Evolutionary conservation across 2,113 vertebrate species (phyloP), one percentile per base, ranked within the genome.

Genomic region (Anseranas semipalmata): DNA sequence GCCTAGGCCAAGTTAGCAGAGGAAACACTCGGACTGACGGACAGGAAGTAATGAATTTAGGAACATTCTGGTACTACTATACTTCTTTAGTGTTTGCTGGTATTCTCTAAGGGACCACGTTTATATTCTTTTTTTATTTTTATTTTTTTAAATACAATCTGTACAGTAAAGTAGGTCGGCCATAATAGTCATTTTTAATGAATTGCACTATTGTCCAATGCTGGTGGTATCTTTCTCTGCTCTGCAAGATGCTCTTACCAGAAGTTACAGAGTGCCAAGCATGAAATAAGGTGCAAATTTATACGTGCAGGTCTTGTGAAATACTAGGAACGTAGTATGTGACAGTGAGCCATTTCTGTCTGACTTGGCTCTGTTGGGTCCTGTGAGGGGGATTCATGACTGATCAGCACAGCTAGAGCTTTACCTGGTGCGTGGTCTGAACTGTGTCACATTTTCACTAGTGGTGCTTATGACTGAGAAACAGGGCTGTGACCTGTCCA

Each of bases 161-260:
- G 48, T 55, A 78, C 13, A n/a, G 22, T 39, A 16, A 62, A 78
- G 32, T n/a, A n/a, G n/a, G n/a, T 46, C 76, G 32, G 30, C 84
- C 66, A 32, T 12, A 45, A 5, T 8, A 58, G 37, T 21, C 3
- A 12, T 19, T 76, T 50, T 35, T 75, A 4, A 20, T 24, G 39
- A 70, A 46, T 50, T 60, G 4, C 21, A 1, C 13, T 88, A 0
- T 9, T 50, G 45, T 21, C 18, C 33, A 11, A 0, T 21, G 78
- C 73, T 72, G 16, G 12, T 39, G n/a, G n/a, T n/a, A 1, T 22
- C 33, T 71, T 46, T 55, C 76, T 19, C 12, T 46, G 52, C 46
- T 24, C 20, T 77, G n/a, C 68, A 35, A 63, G 35, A 6, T 68
- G 37, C 55, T 82, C 11, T 14, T 81, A 22, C 74, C 48, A 45